Conservation (phyloP, 2,888 invertebrate genomes). For the Oscheius onirici region DNA sequence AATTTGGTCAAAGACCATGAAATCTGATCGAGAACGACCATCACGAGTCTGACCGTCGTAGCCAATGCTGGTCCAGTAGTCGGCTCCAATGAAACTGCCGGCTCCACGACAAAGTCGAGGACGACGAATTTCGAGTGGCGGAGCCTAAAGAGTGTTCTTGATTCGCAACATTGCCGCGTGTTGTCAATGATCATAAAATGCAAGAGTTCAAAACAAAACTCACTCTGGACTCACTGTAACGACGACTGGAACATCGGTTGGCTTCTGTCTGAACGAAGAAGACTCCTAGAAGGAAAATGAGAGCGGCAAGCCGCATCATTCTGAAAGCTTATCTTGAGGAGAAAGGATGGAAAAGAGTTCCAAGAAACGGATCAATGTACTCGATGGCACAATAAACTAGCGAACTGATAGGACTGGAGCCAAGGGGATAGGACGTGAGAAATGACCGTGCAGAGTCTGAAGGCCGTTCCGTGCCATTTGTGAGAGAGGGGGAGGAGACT, state of each 20-base stretch:
- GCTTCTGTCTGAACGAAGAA: conserved; percentile 8
- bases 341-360: too few species aligned
- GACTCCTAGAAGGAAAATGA: not conserved
- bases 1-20: conserved; percentile 47
- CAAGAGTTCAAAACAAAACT: not conserved
- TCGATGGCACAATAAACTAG: too few species aligned
- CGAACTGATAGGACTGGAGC: too few species aligned
- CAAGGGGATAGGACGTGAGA: too few species aligned
- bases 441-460: too few species aligned
- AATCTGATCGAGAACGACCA: conserved; percentile 48
- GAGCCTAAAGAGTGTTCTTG: conserved; percentile 1
- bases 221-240: conserved; percentile 8
- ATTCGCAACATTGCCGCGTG: not conserved
- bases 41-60: conserved; percentile 51
- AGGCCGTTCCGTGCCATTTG: not conserved
- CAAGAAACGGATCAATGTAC: too few species aligned
- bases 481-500: not conserved
- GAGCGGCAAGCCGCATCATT: conserved; percentile 1
- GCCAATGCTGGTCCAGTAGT: conserved; percentile 60
- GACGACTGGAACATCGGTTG: conserved; percentile 9
- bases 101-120: conserved; percentile 27
- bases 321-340: too few species aligned
- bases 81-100: conserved; percentile 49
- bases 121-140: not conserved
- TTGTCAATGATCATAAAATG: not conserved